Evolutionary conservation across 2,797 vertebrate genomes (phyloP).

Genomic region (Cyprinella venusta): DNA sequence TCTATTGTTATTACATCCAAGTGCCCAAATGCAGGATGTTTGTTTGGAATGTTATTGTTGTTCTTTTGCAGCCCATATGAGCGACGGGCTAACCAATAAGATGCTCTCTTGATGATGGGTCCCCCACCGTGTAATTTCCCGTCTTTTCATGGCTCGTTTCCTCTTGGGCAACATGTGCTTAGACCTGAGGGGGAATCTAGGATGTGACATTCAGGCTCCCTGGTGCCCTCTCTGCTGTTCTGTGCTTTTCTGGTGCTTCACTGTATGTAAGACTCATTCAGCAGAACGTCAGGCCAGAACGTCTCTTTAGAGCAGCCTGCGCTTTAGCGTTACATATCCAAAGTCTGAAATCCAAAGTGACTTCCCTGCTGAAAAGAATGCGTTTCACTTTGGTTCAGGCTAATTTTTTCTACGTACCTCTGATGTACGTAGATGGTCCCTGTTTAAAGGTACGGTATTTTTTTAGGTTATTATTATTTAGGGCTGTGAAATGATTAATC

Average conservation of each 20-base stretch:
- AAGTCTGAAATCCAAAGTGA: not conserved
- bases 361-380: not conserved
- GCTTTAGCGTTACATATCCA: not conserved
- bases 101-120: slow-evolving; percentile 27
- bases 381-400: not conserved
- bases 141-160: slow-evolving; percentile 62
- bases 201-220: slow-evolving; percentile 53
- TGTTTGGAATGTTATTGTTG: slow-evolving; percentile 37
- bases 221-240: slow-evolving; percentile 46
- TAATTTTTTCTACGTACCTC: not conserved
- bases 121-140: slow-evolving; percentile 54
- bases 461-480: not conserved
- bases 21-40: slow-evolving; percentile 10
- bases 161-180: slow-evolving; percentile 47
- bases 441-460: not conserved
- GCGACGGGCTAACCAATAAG: slow-evolving; percentile 39
- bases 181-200: slow-evolving; percentile 40
- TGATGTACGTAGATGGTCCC: not conserved
- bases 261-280: slow-evolving; percentile 51
- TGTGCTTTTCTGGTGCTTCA: slow-evolving; percentile 42
- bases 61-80: slow-evolving; percentile 19
- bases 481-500: too few relatives aligned
- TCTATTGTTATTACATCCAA: slow-evolving; percentile 25
- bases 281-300: slow-evolving; percentile 49
- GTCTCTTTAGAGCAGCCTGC: slow-evolving; percentile 4